Conservation (phyloP, 2,888 invertebrate species). For the Chrysodeixis includens region DNA sequence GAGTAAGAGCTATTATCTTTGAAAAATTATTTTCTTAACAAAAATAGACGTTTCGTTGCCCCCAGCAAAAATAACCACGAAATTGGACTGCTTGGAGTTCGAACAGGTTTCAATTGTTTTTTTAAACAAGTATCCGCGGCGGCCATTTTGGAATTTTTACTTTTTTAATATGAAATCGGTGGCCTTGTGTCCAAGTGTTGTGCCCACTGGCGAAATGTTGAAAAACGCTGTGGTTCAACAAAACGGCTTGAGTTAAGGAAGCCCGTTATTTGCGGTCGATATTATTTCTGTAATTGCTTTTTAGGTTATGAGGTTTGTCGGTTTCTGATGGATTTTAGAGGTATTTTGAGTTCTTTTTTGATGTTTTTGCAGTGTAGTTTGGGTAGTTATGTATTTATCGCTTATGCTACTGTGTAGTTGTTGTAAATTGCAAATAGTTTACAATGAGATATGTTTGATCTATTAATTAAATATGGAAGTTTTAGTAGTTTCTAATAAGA, state of each 20-base stretch:
- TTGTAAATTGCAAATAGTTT: too few species aligned
- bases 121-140: slow-evolving; percentile 58
- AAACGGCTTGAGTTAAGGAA: slow-evolving; percentile 61
- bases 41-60: slow-evolving; percentile 60
- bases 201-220: slow-evolving; percentile 66
- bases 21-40: slow-evolving; percentile 51
- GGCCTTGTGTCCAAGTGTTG: slow-evolving; percentile 80
- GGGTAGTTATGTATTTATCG: neutral
- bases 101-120: slow-evolving; percentile 64
- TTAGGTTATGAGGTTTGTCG: slow-evolving; percentile 29
- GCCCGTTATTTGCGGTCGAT: slow-evolving; percentile 71
- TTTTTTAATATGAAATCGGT: slow-evolving; percentile 66
- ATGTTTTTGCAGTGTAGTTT: neutral
- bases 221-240: slow-evolving; percentile 61
- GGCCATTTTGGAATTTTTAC: slow-evolving; percentile 71
- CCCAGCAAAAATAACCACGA: slow-evolving; percentile 68
- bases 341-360: neutral
- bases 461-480: too few species aligned
- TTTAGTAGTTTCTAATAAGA: too few species aligned
- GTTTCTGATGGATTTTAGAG: neutral
- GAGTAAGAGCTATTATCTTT: slow-evolving; percentile 17
- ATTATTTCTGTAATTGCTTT: slow-evolving; percentile 45
- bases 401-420: too few species aligned
- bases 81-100: slow-evolving; percentile 61
- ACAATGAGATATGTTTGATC: too few species aligned